Evolutionary conservation across 2,113 vertebrate genomes (phyloP), one percentile per base, ranked within the genome.

Genomic region (Tenrec ecaudatus): DNA sequence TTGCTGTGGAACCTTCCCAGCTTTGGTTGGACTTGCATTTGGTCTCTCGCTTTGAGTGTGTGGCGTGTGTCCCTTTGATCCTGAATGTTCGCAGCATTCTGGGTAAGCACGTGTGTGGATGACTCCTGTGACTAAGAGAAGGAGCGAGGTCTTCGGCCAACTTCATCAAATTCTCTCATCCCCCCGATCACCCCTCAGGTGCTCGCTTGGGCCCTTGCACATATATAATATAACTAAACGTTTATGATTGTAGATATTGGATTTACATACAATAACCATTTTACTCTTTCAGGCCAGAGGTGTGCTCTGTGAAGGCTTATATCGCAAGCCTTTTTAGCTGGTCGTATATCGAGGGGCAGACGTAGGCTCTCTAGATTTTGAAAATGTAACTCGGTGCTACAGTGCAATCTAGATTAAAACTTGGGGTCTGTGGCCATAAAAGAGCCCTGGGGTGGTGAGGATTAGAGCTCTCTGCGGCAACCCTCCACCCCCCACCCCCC

Each of bases 21-120:
- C 64, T 64, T 27, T 75, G 60, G 16, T 71, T 38, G 22, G 47
- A 25, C 73, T 75, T 22, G 58, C 6, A 38, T 84, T 82, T 81
- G 58, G 77, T 57, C 87, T 78, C 15, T 92, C 78, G n/a, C 60
- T 31, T 83, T 73, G 69, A 69, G n/a, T 6, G 6, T 86, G 71
- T 22, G 15, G 43, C n/a, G 29, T 20, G 2, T 75, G 33, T n/a
- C 16, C 60, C 36, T 86, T 22, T 76, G 73, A 75, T 57, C 82
- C 62, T 79, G 62, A 47, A n/a, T 88, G 73, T 86, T 78, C 71
- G 43, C 22, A 36, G 57, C 17, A n/a, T 73, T 96, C 71, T 68
- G 58, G 4, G 36, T 31, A 43, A 20, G 57, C 17, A 1, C 17
- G 0, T 33, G 43, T 64, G n/a, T 36, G 73, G 11, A 31, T 40